Evolutionary conservation across 2,113 vertebrate genomes (phyloP).

Genomic region (Dicaeum eximium): DNA sequence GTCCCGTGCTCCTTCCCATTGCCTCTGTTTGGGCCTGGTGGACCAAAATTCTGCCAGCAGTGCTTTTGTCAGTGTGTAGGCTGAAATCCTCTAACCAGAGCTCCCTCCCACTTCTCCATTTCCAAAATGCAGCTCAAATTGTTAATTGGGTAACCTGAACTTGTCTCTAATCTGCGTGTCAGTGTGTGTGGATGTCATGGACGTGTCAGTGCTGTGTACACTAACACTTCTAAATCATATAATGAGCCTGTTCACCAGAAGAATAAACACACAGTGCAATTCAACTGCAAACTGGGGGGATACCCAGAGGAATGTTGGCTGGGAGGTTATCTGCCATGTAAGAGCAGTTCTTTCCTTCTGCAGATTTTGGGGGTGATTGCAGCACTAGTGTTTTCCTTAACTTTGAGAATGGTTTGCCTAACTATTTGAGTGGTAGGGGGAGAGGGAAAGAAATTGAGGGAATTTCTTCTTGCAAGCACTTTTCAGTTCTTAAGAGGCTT

Average conservation of each 20-base stretch:
- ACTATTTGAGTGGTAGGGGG: neutral
- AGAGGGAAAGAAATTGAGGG: neutral
- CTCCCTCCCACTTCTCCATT: neutral
- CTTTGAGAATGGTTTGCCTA: neutral
- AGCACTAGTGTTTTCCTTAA: neutral
- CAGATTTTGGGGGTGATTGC: neutral
- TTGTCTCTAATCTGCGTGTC: neutral
- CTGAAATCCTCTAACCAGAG: neutral
- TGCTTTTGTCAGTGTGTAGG: neutral
- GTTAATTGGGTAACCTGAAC: slow-evolving; percentile 22
- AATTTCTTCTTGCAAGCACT: neutral
- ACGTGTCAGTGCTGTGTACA: neutral
- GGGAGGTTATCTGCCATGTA: neutral
- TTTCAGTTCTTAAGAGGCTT: neutral
- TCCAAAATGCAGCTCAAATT: slow-evolving; percentile 20
- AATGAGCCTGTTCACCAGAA: slow-evolving; percentile 14
- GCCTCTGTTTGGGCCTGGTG: neutral
- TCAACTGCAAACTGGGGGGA: neutral
- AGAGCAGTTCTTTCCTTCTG: neutral
- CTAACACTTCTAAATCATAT: slow-evolving; percentile 1
- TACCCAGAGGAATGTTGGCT: neutral
- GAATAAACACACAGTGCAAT: slow-evolving; percentile 4
- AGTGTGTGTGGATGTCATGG: neutral
- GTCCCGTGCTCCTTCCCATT: neutral
- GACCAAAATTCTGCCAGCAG: neutral